phyloP scores from a whole-genome alignment of 2,888 invertebrate species.

The Pseudeuparius sepicola region DNA sequence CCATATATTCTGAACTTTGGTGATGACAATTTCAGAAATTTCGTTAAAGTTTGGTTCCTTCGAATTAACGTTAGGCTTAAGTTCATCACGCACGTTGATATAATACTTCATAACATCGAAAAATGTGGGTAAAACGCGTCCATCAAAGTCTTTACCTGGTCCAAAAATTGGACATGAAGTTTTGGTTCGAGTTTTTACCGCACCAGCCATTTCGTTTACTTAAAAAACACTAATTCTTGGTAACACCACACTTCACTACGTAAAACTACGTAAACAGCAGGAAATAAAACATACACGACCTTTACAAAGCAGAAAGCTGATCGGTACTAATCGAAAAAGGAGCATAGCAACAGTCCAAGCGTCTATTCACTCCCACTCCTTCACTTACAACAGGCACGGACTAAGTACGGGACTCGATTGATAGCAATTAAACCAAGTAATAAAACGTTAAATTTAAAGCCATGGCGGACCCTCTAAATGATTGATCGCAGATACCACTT shows the following conservation, averaged over 20 bases:
- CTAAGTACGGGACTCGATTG: conserved; percentile 1
- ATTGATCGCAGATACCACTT: background rate
- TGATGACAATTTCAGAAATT: background rate
- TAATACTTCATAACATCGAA: no score
- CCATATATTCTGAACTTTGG: conserved; percentile 1
- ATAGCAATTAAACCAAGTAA: no score
- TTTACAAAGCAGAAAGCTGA: conserved; percentile 1
- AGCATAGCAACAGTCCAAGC: conserved; percentile 1
- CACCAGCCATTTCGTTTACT: conserved; percentile 3
- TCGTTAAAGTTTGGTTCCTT: conserved; percentile 1
- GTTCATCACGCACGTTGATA: conserved; percentile 3
- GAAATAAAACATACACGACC: background rate
- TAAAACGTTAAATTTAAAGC: background rate
- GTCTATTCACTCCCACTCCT: conserved; percentile 1
- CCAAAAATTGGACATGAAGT: conserved; percentile 2
- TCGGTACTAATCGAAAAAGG: conserved; percentile 1
- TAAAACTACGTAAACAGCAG: conserved; percentile 1
- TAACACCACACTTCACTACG: background rate
- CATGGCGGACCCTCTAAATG: conserved; percentile 2
- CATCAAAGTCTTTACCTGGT: conserved; percentile 2
- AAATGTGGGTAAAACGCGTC: conserved; percentile 2
- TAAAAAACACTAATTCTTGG: background rate
- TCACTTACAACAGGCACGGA: conserved; percentile 1
- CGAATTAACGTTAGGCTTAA: conserved; percentile 1
- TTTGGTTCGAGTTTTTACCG: conserved; percentile 1